Evolutionary conservation across 2,113 vertebrate species (phyloP).

Genomic region (Tringa solitaria): DNA sequence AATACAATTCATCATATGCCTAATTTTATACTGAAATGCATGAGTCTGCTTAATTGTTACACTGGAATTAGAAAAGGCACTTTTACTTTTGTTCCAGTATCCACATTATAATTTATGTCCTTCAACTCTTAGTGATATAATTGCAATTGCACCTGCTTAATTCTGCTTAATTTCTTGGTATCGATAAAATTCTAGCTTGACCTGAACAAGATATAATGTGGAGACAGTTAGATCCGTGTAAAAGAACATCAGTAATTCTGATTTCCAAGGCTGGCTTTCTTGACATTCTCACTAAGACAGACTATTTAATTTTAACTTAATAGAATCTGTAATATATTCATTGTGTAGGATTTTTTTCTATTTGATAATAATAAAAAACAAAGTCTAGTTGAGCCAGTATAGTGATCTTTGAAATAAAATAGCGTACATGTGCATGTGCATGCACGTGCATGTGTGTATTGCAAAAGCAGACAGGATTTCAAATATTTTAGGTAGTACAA

Average conservation of each 20-base stretch:
- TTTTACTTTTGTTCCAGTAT: neutral
- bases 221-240: neutral
- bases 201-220: neutral
- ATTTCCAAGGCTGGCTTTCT: neutral
- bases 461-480: neutral
- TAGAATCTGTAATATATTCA: neutral
- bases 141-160: neutral
- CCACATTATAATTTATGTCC: neutral
- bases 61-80: neutral
- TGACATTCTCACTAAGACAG: neutral
- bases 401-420: neutral
- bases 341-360: neutral
- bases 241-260: neutral
- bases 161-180: neutral
- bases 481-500: neutral
- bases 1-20: neutral
- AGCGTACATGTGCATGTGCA: accelerated
- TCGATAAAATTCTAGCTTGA: neutral
- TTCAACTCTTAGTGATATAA: neutral
- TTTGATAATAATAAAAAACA: neutral
- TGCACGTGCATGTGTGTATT: accelerated
- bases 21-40: neutral
- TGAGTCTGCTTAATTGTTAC: neutral
- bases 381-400: neutral
- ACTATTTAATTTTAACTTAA: neutral